Percentiles rank a stretch among this genome's conserved stretches.
phyloP scores from a whole-genome alignment of 53 echinoderm and acorn worm species.

The Holothuria leucospilota region DNA sequence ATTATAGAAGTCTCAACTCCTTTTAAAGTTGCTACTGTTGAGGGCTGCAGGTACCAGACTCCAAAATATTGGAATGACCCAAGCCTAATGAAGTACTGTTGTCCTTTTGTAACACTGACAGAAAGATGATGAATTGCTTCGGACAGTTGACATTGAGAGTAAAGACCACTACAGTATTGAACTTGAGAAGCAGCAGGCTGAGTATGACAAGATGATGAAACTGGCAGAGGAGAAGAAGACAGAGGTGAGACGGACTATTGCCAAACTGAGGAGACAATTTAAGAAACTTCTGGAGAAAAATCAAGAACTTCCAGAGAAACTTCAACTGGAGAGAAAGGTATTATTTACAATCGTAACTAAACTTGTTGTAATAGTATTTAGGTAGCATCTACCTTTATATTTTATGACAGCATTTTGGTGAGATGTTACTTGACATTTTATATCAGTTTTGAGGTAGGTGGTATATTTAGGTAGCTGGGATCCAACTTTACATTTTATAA shows the following conservation, averaged over 20 bases:
- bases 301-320: constrained; percentile 82
- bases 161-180: constrained; percentile 98
- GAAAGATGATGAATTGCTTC: constrained; percentile 86
- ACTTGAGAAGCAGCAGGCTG: constrained; percentile 97
- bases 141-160: constrained; percentile 84
- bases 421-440: too few species aligned
- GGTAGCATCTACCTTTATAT: too few species aligned
- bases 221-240: constrained; percentile 90
- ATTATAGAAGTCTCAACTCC: too few species aligned
- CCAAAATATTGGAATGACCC: too few species aligned
- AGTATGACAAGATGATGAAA: constrained; percentile 95
- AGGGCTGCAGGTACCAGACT: too few species aligned
- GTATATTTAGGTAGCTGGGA: too few species aligned
- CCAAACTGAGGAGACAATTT: constrained; percentile 89
- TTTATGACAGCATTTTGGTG: too few species aligned
- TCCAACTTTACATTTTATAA: too few species aligned
- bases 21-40: too few species aligned
- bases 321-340: constrained; percentile 93
- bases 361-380: too few species aligned
- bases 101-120: constrained; percentile 15
- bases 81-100: neutral
- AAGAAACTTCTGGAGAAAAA: constrained; percentile 94
- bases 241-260: constrained; percentile 88
- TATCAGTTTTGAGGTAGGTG: too few species aligned
- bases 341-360: too few species aligned